phyloP scores from a whole-genome alignment of 2,797 vertebrate species.

The Antennarius maculatus region DNA sequence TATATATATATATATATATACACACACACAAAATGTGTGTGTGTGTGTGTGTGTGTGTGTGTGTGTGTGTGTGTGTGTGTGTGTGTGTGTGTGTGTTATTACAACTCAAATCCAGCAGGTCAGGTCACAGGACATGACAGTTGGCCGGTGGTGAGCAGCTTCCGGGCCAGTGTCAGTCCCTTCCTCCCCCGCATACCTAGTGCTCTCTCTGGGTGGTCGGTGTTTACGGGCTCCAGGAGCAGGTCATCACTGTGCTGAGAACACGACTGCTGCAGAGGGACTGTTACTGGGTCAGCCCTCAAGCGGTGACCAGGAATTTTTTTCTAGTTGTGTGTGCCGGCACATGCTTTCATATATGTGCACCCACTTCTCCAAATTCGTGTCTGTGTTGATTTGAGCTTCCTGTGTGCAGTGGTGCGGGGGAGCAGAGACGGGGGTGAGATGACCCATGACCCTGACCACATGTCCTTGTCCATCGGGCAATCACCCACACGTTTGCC shows the following conservation, averaged over 20 bases:
- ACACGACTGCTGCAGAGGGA: constrained; percentile 61
- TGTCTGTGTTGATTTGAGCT: constrained; percentile 49
- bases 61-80: constrained; percentile 5
- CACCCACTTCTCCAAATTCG: not conserved
- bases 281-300: constrained; percentile 53
- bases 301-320: constrained; percentile 52
- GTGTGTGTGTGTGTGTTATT: constrained; percentile 42
- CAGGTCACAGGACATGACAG: constrained; percentile 70
- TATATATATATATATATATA: no score
- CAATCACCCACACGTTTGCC: constrained; percentile 74
- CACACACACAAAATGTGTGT: no score
- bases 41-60: not conserved
- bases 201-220: constrained; percentile 71
- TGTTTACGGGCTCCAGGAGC: constrained; percentile 71
- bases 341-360: constrained; percentile 36
- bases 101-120: constrained; percentile 45
- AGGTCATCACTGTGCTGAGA: constrained; percentile 67
- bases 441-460: constrained; percentile 70
- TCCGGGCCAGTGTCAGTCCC: constrained; percentile 41
- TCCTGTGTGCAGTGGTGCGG: constrained; percentile 74
- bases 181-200: constrained; percentile 4
- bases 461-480: constrained; percentile 73
- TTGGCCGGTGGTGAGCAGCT: constrained; percentile 52
- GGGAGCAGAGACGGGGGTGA: constrained; percentile 68
- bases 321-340: constrained; percentile 21